These are phyloP conservation scores for Alouatta palliata DNA, from an alignment of 2,113 vertebrate species.

Conservation along the genomic window DNA sequence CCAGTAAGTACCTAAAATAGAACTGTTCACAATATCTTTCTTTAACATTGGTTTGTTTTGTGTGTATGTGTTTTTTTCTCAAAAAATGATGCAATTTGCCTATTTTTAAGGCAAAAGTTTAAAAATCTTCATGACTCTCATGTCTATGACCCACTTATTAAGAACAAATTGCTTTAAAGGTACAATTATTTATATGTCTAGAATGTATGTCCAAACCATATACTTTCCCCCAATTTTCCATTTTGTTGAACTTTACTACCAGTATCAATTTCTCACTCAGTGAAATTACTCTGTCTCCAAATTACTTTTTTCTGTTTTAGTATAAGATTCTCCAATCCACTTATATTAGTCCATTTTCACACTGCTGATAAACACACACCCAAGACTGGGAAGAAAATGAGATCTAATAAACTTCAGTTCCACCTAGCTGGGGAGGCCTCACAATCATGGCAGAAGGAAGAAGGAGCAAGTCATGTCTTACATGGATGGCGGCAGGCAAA, in stretches of 20 bases:
- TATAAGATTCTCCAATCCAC: neutral
- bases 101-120: neutral
- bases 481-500: fast-evolving
- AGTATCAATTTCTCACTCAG: neutral
- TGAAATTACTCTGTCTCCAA: neutral
- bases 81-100: neutral
- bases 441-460: too few relatives aligned
- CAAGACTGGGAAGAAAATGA: too few relatives aligned
- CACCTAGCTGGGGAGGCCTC: too few relatives aligned
- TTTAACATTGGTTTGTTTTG: neutral
- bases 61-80: too few relatives aligned
- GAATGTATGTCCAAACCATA: neutral
- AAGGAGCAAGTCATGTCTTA: too few relatives aligned
- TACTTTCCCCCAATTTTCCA: neutral
- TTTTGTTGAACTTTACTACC: neutral
- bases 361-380: too few relatives aligned
- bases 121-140: neutral
- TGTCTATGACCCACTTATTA: neutral
- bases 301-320: neutral
- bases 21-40: neutral
- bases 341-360: neutral
- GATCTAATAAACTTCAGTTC: too few relatives aligned
- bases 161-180: neutral
- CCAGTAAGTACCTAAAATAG: neutral
- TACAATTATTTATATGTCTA: neutral